Percentiles rank a stretch among this genome's conserved stretches.
phyloP scores from a whole-genome alignment of 2,888 invertebrate species.

The Resseliella maxima region DNA sequence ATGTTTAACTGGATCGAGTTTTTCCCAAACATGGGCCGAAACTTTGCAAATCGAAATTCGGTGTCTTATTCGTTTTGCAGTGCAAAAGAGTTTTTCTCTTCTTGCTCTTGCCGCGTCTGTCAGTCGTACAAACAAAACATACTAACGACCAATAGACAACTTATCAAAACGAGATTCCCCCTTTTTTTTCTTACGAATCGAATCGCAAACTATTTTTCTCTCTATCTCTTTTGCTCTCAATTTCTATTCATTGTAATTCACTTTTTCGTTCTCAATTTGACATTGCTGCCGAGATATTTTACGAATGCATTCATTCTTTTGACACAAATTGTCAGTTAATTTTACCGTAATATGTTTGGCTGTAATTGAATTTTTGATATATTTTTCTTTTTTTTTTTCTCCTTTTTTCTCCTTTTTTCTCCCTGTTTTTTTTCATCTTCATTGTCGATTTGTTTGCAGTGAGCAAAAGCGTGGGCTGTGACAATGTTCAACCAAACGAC shows the following conservation, averaged over 20 bases:
- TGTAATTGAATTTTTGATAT: slow-evolving; percentile 48
- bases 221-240: not conserved
- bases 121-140: not conserved
- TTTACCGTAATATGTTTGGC: slow-evolving; percentile 37
- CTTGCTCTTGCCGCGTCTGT: not conserved
- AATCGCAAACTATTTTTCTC: not conserved
- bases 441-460: not conserved
- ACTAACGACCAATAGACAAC: not conserved
- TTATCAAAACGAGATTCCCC: not conserved
- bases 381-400: not conserved
- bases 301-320: not conserved
- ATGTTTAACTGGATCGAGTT: not conserved
- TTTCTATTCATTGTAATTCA: not conserved
- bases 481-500: not conserved
- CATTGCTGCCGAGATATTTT: not conserved
- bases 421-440: not conserved
- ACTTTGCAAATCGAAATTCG: slow-evolving; percentile 4
- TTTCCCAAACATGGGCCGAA: not conserved
- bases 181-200: too few species aligned
- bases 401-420: too few species aligned
- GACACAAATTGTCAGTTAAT: slow-evolving; percentile 46
- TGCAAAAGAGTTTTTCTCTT: not conserved
- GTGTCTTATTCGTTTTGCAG: not conserved
- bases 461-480: not conserved
- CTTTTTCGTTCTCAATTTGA: not conserved